These are phyloP conservation scores for Tringa solitaria DNA, from an alignment of 2,113 vertebrate genomes.

Conservation along the genomic window DNA sequence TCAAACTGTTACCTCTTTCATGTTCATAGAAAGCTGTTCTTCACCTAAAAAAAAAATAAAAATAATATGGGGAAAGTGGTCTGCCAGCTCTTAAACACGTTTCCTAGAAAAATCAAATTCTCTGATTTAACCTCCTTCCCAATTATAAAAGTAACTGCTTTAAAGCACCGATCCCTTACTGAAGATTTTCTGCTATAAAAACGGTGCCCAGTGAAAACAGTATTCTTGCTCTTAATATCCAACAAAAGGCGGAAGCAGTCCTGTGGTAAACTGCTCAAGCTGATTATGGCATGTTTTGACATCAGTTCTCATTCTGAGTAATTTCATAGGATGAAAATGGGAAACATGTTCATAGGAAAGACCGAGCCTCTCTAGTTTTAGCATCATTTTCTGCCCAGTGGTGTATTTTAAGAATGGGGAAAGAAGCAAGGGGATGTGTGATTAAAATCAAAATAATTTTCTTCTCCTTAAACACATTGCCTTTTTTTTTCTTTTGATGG, in stretches of 20 bases:
- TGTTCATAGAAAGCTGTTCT: neutral
- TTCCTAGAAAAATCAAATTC: constrained; percentile 17
- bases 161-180: neutral
- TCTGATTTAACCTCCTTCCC: neutral
- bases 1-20: neutral
- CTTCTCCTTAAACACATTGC: neutral
- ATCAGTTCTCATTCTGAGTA: neutral
- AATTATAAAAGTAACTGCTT: neutral
- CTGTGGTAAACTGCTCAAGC: neutral
- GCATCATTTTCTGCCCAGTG: neutral
- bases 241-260: neutral
- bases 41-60: neutral
- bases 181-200: neutral
- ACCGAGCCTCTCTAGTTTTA: neutral
- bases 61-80: neutral
- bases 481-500: neutral
- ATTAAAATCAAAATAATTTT: constrained; percentile 17
- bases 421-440: neutral
- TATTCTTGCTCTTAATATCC: neutral
- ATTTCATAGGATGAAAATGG: neutral
- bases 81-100: neutral
- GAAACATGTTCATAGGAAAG: neutral
- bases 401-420: neutral
- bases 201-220: neutral
- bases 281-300: neutral